Evolutionary conservation across 2,888 invertebrate genomes (phyloP).

Genomic region (Brachyopa scutellaris): DNA sequence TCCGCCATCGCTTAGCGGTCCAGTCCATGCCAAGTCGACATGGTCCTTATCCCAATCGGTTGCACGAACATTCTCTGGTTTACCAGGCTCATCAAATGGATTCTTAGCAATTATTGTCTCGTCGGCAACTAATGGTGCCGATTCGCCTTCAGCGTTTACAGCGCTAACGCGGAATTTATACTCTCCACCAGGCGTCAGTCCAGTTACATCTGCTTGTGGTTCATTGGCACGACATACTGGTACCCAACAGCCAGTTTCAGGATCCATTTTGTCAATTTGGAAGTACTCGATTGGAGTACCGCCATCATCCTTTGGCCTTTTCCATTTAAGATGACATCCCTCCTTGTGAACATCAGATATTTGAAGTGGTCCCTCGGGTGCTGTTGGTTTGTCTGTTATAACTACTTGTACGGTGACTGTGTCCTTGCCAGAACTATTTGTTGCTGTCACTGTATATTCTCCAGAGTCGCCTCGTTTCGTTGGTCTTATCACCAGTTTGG

Average conservation of each 20-base stretch:
- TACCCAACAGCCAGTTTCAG: constrained; percentile 93
- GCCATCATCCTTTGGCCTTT: constrained; percentile 96
- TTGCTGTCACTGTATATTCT: constrained; percentile 92
- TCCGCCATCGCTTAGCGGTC: constrained; percentile 94
- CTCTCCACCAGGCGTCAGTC: constrained; percentile 94
- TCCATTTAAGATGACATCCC: constrained; percentile 97
- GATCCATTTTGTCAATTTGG: constrained; percentile 97
- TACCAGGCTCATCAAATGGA: constrained; percentile 95
- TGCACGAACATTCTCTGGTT: constrained; percentile 92
- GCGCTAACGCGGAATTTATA: constrained; percentile 98
- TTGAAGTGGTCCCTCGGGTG: constrained; percentile 95
- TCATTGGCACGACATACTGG: constrained; percentile 93
- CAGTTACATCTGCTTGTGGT: constrained; percentile 90
- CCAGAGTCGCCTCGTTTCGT: constrained; percentile 92
- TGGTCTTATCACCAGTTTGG: constrained; percentile 92
- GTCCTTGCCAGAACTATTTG: constrained; percentile 94
- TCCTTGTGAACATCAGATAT: constrained; percentile 95
- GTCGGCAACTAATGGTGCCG: constrained; percentile 94
- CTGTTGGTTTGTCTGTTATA: constrained; percentile 92
- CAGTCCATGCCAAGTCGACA: constrained; percentile 94
- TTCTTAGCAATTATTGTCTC: constrained; percentile 96
- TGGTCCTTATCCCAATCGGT: constrained; percentile 98
- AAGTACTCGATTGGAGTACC: constrained; percentile 97
- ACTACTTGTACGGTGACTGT: constrained; percentile 90
- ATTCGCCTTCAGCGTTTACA: constrained; percentile 97